These are phyloP conservation scores for Apamea anceps DNA, from an alignment of 2,888 invertebrate species.

Conservation along the genomic window DNA sequence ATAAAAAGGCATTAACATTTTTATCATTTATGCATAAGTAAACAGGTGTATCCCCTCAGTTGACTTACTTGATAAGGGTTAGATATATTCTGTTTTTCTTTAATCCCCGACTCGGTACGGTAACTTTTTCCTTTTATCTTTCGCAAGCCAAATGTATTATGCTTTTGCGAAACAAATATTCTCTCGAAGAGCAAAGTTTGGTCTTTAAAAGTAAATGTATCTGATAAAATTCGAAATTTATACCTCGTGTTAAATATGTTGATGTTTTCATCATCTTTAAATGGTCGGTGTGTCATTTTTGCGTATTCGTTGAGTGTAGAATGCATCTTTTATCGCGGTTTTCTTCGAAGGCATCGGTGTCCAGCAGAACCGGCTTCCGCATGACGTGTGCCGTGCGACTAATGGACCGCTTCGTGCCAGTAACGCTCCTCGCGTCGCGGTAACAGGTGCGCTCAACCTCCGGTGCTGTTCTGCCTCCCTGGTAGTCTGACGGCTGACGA, in stretches of 20 bases:
- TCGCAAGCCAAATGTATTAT: constrained; percentile 30
- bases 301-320: constrained; percentile 68
- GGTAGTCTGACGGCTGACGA: constrained; percentile 75
- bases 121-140: constrained; percentile 51
- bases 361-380: constrained; percentile 88
- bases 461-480: constrained; percentile 77
- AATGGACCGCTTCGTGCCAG: constrained; percentile 85
- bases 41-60: constrained; percentile 29
- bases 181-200: constrained; percentile 14
- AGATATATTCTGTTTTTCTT: constrained; percentile 50
- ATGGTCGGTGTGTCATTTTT: constrained; percentile 64
- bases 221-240: constrained; percentile 30
- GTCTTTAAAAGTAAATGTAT: constrained; percentile 25
- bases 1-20: constrained; percentile 28
- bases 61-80: constrained; percentile 42
- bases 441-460: constrained; percentile 85
- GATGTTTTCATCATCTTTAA: constrained; percentile 60
- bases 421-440: constrained; percentile 87
- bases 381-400: constrained; percentile 86
- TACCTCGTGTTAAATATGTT: constrained; percentile 39
- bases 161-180: constrained; percentile 46
- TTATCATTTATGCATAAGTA: constrained; percentile 22
- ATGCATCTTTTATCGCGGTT: constrained; percentile 80
- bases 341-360: constrained; percentile 82
- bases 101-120: constrained; percentile 31